Evolutionary conservation across 2,113 vertebrate species (phyloP), one percentile per base, ranked within the genome.

Genomic region (Craseonycteris thonglongyai): DNA sequence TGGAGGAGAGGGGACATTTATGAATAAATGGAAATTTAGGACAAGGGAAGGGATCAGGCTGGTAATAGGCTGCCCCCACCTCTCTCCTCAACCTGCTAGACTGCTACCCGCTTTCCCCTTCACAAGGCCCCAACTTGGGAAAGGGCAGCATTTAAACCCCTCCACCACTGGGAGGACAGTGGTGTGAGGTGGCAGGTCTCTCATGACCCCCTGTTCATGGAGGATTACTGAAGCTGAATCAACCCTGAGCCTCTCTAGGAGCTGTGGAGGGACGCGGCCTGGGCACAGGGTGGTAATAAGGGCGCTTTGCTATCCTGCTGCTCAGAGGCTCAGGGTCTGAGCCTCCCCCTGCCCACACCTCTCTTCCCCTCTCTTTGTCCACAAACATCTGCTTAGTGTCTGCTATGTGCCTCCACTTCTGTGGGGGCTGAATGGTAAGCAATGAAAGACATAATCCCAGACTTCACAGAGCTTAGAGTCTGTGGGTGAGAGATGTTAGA

Each of bases 11-110:
- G 35, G 45, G 24, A 28, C 0, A 3, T 1, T 8, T 13, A 0
- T 2, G 54, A 33, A 19, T 40, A 13, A 28, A 1, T 13, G 40
- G 45, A 24, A 30, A n/a, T 22, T 51, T 33, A 11, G 7, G 1
- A 33, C 21, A 24, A 21, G 79, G 16, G 14, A 22, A 35, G 40
- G 56, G 13, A 16, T 35, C 18, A 33, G 83, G 5, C 76, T 61
- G 76, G n/a, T 1, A 6, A 18, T 4, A 1, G 6, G 15, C n/a
- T 18, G 16, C 13, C 26, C 51, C 13, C 18, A 28, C 24, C 5
- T 38, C 21, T 68, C 22, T 33, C 13, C 49, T 40, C 59, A 42
- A 63, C 33, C 26, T 0, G 3, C 0, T 35, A n/a, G 24, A 22
- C 26, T 40, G 75, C 86, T 68, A 49, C 38, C 59, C 28, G n/a